phyloP scores from a whole-genome alignment of 2,113 vertebrate species.

The Beaufortia kweichowensis region DNA sequence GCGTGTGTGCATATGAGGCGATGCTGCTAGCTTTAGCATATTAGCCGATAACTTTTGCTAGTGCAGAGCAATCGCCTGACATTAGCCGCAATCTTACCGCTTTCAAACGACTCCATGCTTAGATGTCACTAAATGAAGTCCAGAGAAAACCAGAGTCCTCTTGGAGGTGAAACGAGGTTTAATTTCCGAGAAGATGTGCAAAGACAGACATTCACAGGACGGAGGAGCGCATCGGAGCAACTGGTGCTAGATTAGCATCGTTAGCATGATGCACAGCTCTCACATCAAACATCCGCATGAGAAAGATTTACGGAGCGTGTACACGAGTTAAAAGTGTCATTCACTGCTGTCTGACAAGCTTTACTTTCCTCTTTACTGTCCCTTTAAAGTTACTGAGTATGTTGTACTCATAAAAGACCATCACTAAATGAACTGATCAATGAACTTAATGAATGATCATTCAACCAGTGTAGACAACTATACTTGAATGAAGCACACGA shows the following conservation, averaged over 20 bases:
- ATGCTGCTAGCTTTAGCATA: background rate
- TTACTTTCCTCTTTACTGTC: background rate
- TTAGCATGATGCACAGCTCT: background rate
- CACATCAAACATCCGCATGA: background rate
- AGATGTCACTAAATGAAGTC: background rate
- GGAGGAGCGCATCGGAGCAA: background rate
- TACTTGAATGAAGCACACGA: too few species aligned
- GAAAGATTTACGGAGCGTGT: background rate
- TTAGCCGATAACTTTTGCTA: slow-evolving; percentile 33
- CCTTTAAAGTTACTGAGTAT: slow-evolving; percentile 12
- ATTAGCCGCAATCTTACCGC: slow-evolving; percentile 45
- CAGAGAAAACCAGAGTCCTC: background rate
- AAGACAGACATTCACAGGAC: background rate
- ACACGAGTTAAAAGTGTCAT: background rate
- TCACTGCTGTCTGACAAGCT: slow-evolving; percentile 1
- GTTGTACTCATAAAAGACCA: too few species aligned
- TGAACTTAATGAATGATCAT: too few species aligned
- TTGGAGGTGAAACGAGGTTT: background rate
- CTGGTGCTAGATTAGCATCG: slow-evolving; percentile 29
- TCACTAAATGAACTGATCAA: too few species aligned
- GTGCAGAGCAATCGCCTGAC: background rate
- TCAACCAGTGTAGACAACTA: too few species aligned
- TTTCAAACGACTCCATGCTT: slow-evolving; percentile 56
- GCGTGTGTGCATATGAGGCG: background rate
- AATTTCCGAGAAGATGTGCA: background rate